These are phyloP conservation scores for Eospalax fontanierii DNA, from an alignment of 2,797 vertebrate species.

Conservation along the genomic window DNA sequence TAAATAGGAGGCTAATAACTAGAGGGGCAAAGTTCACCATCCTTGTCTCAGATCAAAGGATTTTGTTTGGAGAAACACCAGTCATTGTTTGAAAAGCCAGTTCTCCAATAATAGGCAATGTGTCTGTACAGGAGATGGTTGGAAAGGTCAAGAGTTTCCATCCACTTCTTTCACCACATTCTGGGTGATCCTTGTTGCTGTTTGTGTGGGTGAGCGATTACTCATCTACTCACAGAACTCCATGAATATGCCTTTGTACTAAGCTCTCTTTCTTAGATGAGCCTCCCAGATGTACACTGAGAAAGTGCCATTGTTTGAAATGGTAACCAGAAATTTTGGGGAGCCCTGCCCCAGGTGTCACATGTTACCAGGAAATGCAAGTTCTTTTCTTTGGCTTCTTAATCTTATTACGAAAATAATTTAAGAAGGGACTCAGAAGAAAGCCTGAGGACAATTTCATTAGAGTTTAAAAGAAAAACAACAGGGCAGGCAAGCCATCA, in stretches of 20 bases:
- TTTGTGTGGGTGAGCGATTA: neutral
- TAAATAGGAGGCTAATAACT: neutral
- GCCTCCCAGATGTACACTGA: neutral
- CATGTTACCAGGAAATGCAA: neutral
- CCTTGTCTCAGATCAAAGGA: neutral
- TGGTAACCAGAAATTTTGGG: neutral
- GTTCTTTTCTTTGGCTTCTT: neutral
- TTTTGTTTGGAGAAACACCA: neutral
- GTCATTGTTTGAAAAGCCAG: neutral
- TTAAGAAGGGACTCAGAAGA: neutral
- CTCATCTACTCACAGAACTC: too few relatives aligned
- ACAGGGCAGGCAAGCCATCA: neutral
- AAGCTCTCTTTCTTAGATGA: neutral
- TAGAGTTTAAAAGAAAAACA: neutral
- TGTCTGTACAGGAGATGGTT: neutral
- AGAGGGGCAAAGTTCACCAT: neutral
- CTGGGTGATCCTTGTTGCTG: neutral
- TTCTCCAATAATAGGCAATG: neutral
- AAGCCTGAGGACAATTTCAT: neutral
- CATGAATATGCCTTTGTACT: neutral
- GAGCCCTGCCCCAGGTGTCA: neutral
- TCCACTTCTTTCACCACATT: neutral
- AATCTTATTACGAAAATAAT: neutral
- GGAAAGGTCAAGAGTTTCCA: neutral
- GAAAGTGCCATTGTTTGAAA: neutral